Evolutionary conservation across 2,113 vertebrate species (phyloP).

Genomic region (Nyctibius bracteatus): DNA sequence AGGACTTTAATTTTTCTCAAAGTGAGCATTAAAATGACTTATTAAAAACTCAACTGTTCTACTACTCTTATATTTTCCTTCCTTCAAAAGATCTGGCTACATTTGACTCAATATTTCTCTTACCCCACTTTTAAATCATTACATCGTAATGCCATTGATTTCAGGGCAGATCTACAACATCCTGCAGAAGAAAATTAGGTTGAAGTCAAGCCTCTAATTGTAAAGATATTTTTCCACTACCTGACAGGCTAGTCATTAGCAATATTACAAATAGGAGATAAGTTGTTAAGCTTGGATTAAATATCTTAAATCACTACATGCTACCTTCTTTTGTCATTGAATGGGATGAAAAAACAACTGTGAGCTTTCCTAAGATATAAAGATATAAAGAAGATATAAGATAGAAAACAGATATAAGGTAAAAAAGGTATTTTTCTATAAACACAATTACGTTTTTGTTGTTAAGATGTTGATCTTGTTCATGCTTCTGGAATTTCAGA

Average conservation of each 20-base stretch:
- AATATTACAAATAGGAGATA: neutral
- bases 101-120: neutral
- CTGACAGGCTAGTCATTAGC: neutral
- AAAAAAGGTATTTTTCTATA: neutral
- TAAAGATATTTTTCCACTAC: neutral
- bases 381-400: neutral
- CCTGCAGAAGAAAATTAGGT: neutral
- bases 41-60: neutral
- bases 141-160: neutral
- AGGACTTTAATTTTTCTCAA: neutral
- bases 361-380: neutral
- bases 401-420: neutral
- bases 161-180: neutral
- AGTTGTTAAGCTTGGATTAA: neutral
- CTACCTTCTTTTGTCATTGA: neutral
- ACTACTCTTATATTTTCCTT: neutral
- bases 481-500: neutral
- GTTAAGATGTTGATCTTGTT: neutral
- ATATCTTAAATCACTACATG: neutral
- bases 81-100: neutral
- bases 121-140: neutral
- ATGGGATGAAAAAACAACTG: neutral
- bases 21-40: neutral
- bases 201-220: neutral
- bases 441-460: neutral